Base-by-base conservation (phyloP, 2,797 vertebrate species). In the Typhlichthys subterraneus region DNA sequence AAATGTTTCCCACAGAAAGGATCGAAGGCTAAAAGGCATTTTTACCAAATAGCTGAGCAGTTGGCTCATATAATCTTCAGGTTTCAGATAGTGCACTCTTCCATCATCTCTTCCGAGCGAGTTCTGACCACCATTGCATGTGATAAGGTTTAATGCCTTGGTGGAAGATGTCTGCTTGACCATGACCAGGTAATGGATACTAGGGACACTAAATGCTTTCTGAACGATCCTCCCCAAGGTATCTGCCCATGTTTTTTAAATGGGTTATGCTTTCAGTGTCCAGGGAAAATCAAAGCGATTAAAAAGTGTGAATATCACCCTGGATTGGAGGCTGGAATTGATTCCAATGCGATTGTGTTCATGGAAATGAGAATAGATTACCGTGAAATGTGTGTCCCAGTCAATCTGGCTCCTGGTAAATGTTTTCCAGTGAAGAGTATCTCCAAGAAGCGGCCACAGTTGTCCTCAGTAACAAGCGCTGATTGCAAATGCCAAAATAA, bases 401-500 rank as follows among this genome's bases (percentile, higher is more conserved):
- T 76, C 62, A 59, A 48, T 67, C 49, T 45, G 70, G 47, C 38
- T 80, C 65, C 29, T n/a, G n/a, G 46, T 59, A 65, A 42, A 53
- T 58, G 75, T 73, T 73, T 80, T 54, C 76, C 50, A 70, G 48
- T 71, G 56, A 77, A 61, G 70, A 64, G 61, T 72, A 77, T 63
- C 77, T 82, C 63, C 4, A 31, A 65, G 72, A 80, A 70, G 46
- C n/a, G 55, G 57, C 55, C 70, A 66, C 69, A 52, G 70, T 69
- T 66, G 67, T 67, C 59, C 14, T 12, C 47, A 69, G 17, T 33
- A 45, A 14, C 68, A 67, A 82, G 85, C 63, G 64, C 73, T 80
- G 70, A 85, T 76, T 79, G 53, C 50, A 83, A 85, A 88, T 75
- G 80, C 65, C 67, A 76, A 58, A 62, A 73, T 73, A 31, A 62